Conservation (phyloP, 2,113 vertebrate species). For the Phyllostomus discolor region DNA sequence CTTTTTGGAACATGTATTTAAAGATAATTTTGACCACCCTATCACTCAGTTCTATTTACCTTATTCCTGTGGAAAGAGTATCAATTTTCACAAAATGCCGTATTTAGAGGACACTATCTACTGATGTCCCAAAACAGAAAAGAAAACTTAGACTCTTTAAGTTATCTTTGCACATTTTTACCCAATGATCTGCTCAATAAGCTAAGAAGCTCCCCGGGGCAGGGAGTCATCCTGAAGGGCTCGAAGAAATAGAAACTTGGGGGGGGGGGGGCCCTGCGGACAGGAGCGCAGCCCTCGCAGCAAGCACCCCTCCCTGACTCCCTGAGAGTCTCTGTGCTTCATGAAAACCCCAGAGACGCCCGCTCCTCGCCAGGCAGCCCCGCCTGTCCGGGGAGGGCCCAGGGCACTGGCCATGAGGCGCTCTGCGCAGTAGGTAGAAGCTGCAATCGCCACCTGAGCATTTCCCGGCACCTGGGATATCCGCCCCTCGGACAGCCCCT, state of each 20-base stretch:
- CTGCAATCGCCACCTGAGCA: background rate
- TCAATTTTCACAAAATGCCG: background rate
- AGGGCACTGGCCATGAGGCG: background rate
- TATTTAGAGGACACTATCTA: background rate
- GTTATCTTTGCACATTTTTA: conserved; percentile 23
- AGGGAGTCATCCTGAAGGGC: background rate
- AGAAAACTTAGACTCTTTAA: background rate
- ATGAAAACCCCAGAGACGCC: background rate
- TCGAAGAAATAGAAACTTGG: conserved; percentile 9
- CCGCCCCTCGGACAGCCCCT: background rate
- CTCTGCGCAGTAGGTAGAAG: background rate
- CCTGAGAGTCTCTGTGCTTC: background rate
- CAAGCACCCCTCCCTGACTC: background rate
- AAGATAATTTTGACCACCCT: background rate
- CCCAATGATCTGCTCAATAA: background rate
- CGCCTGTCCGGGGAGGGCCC: background rate
- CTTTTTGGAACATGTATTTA: background rate
- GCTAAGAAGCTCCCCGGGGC: background rate
- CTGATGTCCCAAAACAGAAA: background rate
- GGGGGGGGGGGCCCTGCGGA: background rate
- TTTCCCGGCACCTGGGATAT: no score
- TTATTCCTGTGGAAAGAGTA: background rate
- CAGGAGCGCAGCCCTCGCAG: background rate
- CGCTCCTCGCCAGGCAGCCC: background rate
- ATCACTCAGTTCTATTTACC: background rate